Percentiles rank a stretch among this genome's conserved stretches.
Conservation (phyloP, 1,140 invertebrate species). For the Lanistes nyassanus region DNA sequence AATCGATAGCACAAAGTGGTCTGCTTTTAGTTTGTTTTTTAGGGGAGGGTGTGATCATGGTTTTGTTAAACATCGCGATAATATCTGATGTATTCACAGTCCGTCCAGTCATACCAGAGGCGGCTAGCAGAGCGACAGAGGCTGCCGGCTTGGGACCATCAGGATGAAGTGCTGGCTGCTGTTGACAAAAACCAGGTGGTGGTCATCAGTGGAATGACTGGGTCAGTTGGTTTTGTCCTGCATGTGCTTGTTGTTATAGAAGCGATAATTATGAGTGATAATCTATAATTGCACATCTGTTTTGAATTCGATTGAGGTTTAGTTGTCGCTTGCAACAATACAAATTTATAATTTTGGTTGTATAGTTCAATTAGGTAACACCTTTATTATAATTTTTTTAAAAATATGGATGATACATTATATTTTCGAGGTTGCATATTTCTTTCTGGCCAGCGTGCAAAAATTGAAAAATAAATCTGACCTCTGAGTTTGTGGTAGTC, state of each 20-base stretch:
- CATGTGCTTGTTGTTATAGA: background rate
- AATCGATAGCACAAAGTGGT: background rate
- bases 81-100: conserved; percentile 1
- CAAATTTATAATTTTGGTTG: background rate
- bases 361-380: background rate
- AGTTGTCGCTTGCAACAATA: too few species aligned
- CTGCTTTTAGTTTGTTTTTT: background rate
- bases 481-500: too few species aligned
- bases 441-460: background rate
- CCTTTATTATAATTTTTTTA: background rate
- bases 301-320: too few species aligned
- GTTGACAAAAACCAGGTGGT: conserved; percentile 54
- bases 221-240: conserved; percentile 35
- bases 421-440: background rate
- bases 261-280: background rate
- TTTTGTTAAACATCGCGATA: background rate
- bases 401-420: background rate
- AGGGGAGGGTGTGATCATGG: background rate
- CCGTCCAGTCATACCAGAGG: conserved; percentile 68
- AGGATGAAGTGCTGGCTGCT: conserved; percentile 63
- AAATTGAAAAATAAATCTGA: background rate
- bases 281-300: background rate
- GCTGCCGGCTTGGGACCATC: conserved; percentile 82
- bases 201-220: conserved; percentile 66
- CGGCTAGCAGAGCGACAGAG: conserved; percentile 74